Evolutionary conservation across 2,888 invertebrate genomes (phyloP).

Genomic region (Lycia hirtaria): DNA sequence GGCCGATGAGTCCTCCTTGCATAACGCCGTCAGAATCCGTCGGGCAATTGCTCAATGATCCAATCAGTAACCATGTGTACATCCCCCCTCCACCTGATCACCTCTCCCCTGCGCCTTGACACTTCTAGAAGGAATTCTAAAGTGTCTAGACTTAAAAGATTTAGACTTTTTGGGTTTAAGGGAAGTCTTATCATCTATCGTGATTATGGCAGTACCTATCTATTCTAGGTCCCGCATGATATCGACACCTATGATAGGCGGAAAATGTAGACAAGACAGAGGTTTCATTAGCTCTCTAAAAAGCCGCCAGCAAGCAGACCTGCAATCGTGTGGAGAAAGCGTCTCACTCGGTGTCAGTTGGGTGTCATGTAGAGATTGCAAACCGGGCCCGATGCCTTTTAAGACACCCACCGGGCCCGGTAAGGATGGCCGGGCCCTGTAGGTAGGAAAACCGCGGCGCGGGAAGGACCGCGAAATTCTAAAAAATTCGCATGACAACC

Average conservation of each 20-base stretch:
- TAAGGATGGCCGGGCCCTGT: too few species aligned
- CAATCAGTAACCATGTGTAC: conserved; percentile 61
- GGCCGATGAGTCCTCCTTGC: conserved; percentile 42
- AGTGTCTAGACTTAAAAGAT: conserved; percentile 12
- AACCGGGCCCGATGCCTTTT: too few species aligned
- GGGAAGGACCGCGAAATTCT: too few species aligned
- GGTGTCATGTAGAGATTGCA: too few species aligned
- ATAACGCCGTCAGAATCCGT: conserved; percentile 55
- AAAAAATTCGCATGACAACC: too few species aligned
- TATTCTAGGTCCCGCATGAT: too few species aligned
- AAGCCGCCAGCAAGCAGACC: conserved; percentile 17
- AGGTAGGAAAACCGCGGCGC: too few species aligned
- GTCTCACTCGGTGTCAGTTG: too few species aligned
- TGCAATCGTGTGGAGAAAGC: conserved; percentile 38
- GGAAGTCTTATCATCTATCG: too few species aligned
- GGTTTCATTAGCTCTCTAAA: conserved; percentile 16
- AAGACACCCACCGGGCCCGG: too few species aligned
- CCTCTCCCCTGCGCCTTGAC: conserved; percentile 43
- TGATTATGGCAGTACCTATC: too few species aligned
- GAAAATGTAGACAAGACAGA: neutral
- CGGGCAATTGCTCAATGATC: conserved; percentile 75
- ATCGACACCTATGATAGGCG: neutral
- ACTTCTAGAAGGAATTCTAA: conserved; percentile 49
- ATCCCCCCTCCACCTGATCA: conserved; percentile 28
- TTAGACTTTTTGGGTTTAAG: too few species aligned